Evolutionary conservation across 2,113 vertebrate species (phyloP), one percentile per base, ranked within the genome.

Genomic region (Austrofundulus limnaeus): DNA sequence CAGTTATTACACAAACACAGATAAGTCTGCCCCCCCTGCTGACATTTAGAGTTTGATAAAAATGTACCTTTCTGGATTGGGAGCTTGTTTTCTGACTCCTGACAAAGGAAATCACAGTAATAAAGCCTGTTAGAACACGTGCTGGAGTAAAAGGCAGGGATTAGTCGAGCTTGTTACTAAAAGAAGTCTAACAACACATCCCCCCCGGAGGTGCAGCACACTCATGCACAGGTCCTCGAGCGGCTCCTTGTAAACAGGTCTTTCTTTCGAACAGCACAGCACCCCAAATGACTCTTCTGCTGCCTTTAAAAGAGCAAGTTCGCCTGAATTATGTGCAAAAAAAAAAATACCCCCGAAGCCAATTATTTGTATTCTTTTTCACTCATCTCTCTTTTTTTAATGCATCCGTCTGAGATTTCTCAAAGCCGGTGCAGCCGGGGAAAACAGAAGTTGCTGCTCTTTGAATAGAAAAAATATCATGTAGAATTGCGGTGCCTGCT

Each of bases 141-240:
- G 65, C 42, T 58, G 19, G 37, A 70, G 71, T 66, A 73, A 76
- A 77, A 69, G 59, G 70, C 37, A 53, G 57, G 76, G 78, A 80
- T 86, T 83, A 79, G 76, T 50, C 66, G 1, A 24, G 54, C 57
- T 75, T 77, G 11, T 82, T 74, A 62, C 60, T 69, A 58, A 80
- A 70, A 64, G 72, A 75, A 61, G 70, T 72, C 65, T 55, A 73
- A 81, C 78, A 84, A 70, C 57, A 71, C 66, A n/a, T n/a, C n/a
- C 59, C 75, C 74, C 81, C 43, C 61, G 12, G 61, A 82, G 78
- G 76, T 51, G 78, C 65, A 66, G 70, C 54, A 46, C 23, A 57
- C 73, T 77, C 73, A 72, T 79, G 62, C 31, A 16, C 54, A 55
- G 41, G 62, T 72, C 72, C 50, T 70, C 66, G 52, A 34, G n/a